Base-by-base conservation (phyloP, 2,888 invertebrate species). In the Stenchaetothrips biformis region DNA sequence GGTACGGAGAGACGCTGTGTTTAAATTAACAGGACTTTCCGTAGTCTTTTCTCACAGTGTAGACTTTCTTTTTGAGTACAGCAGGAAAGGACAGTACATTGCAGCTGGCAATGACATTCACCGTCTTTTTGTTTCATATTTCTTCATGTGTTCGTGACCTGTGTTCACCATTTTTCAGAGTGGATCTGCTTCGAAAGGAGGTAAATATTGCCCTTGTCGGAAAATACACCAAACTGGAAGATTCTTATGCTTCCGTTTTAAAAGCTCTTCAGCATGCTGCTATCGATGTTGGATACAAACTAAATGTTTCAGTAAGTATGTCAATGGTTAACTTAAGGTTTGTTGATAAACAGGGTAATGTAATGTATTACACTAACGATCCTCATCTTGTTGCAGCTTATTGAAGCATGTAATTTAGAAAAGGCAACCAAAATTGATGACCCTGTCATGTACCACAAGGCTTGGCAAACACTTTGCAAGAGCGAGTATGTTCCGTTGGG, bases 261-360 rank as follows among this genome's bases (percentile, higher is more conserved):
- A 99, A 99, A 88, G 95, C 99, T 0, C 87, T 99, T 77, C 93
- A 96, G 84, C 99, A 99, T 87, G 96, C 99, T 0, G 92, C 96
- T 0, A 91, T 97, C 79, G 92, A 94, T 79, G 92, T 92, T 74
- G 94, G 95, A 8, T 93, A 93, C 84, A 95, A 94, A 87, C 89
- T 99, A 0, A 93, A 93, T 83, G 88, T 99, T 59, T 93, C 88
- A 85, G 91, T 91, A 85, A 85, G 85, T 82, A 80, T 37, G 82
- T 21, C 67, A 27, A 78, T 67, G 21, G 80, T 27, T 59, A 48
- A 80, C 37, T 21, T 48, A 48, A 74, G 74, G 2, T 18, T 77
- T 18, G 11, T 37, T 27, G 13, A 77, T 77, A 11, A 77, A 18
- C n/a, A n/a, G n/a, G n/a, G n/a, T n/a, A n/a, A n/a, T n/a, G 47